Evolutionary conservation across 2,797 vertebrate species (phyloP).

Genomic region (Alosa sapidissima): DNA sequence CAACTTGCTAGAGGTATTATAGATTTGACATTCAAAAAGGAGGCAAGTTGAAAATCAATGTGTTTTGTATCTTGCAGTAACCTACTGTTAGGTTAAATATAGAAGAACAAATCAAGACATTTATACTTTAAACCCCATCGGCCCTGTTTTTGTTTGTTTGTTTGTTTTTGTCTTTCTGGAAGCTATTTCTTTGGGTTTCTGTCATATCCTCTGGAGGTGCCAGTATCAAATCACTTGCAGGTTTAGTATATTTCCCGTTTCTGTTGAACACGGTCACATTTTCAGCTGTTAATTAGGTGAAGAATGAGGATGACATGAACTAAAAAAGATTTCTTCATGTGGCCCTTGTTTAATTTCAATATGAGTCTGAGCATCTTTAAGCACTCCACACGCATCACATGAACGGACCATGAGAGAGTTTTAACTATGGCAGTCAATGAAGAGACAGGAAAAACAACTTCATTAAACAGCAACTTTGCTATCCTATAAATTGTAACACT

Average conservation of each 20-base stretch:
- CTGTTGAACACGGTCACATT: background rate
- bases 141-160: background rate
- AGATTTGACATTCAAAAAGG: conserved; percentile 16
- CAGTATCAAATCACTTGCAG: background rate
- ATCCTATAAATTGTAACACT: conserved; percentile 9
- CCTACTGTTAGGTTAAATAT: background rate
- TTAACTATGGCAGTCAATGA: background rate
- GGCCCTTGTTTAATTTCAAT: background rate
- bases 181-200: background rate
- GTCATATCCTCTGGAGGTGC: background rate
- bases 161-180: background rate
- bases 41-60: background rate
- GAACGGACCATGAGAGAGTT: background rate
- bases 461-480: background rate
- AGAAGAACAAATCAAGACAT: background rate
- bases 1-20: conserved; percentile 21
- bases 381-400: background rate
- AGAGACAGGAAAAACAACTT: background rate
- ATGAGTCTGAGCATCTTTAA: background rate
- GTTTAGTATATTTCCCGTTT: background rate
- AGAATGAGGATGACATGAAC: background rate
- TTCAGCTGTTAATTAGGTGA: background rate
- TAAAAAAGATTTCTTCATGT: background rate
- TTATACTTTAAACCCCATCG: background rate
- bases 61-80: background rate